These are phyloP conservation scores for Thalpophila matura DNA, from an alignment of 2,888 invertebrate genomes.

Conservation along the genomic window DNA sequence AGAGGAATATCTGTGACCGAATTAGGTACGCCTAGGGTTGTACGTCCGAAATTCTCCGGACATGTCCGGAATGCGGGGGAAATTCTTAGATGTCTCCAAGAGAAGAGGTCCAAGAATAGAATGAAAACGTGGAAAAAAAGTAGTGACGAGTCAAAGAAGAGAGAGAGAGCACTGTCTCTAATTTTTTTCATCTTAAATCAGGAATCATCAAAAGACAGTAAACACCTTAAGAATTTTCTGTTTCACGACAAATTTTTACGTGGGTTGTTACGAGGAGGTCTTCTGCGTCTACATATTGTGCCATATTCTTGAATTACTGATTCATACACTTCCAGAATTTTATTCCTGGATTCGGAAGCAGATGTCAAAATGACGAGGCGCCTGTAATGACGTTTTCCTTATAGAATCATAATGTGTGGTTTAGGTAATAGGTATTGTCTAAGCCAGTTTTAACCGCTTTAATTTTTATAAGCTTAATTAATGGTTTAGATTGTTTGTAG, in stretches of 20 bases:
- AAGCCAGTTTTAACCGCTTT: slow-evolving; percentile 19
- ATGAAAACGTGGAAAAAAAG: too few relatives aligned
- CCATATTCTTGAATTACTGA: slow-evolving; percentile 32
- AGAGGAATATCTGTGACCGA: too few relatives aligned
- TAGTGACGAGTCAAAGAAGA: too few relatives aligned
- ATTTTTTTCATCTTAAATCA: too few relatives aligned
- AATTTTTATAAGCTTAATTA: background rate
- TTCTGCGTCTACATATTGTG: background rate
- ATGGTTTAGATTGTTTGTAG: background rate
- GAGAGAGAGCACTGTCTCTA: too few relatives aligned
- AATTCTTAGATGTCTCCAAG: too few relatives aligned
- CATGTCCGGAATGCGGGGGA: too few relatives aligned
- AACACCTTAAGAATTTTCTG: background rate
- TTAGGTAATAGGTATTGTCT: slow-evolving; percentile 1
- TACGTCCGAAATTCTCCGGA: too few relatives aligned
- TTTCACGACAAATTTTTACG: background rate
- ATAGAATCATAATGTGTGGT: slow-evolving; percentile 20
- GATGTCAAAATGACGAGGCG: slow-evolving; percentile 34
- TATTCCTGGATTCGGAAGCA: slow-evolving; percentile 34
- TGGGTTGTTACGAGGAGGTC: background rate
- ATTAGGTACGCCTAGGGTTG: too few relatives aligned
- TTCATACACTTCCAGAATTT: slow-evolving; percentile 35
- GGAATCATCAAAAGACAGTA: background rate
- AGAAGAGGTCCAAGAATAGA: too few relatives aligned
- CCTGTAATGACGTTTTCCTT: slow-evolving; percentile 5